Evolutionary conservation across 2,113 vertebrate species (phyloP).

Genomic region (Xiphorhynchus elegans): DNA sequence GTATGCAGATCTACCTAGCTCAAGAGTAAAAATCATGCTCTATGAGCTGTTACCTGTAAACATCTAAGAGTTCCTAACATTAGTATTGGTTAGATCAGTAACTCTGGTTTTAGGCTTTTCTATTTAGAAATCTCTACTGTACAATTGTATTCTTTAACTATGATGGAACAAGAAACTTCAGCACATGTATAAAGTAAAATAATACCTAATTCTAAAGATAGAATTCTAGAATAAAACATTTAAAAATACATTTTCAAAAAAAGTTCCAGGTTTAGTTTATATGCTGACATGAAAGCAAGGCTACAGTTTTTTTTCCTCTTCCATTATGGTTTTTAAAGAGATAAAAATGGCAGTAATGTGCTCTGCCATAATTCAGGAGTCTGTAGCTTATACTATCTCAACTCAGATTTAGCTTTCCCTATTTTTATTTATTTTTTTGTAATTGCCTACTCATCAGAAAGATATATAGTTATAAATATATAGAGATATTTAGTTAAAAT

Average conservation of each 20-base stretch:
- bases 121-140: not conserved
- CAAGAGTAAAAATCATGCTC: not conserved
- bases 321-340: not conserved
- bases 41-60: not conserved
- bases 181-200: not conserved
- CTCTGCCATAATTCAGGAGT: not conserved
- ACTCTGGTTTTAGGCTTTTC: not conserved
- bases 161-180: not conserved
- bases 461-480: not conserved
- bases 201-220: not conserved
- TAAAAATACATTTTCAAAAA: not conserved
- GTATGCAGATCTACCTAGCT: not conserved
- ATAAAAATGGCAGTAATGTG: not conserved
- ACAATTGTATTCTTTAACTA: not conserved
- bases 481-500: not conserved
- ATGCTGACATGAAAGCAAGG: not conserved
- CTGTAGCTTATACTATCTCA: not conserved
- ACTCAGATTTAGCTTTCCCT: not conserved
- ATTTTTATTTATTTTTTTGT: not conserved
- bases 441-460: not conserved
- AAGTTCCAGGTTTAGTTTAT: not conserved
- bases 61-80: not conserved
- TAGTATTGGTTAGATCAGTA: not conserved
- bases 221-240: not conserved
- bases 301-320: not conserved